Base-by-base conservation (phyloP, 1,140 invertebrate genomes). In the Physella acuta region DNA sequence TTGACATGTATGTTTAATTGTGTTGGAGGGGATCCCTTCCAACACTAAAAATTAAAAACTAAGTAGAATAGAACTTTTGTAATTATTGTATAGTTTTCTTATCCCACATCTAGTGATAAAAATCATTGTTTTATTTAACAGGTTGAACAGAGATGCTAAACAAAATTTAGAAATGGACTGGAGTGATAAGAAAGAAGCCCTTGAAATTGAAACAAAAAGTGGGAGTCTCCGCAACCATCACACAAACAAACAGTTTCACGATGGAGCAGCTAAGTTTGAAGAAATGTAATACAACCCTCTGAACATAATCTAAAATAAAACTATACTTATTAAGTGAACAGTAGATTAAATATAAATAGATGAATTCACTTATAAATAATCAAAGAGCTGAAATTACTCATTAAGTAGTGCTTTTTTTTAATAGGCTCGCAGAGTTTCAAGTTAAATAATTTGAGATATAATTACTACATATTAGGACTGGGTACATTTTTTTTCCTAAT, bases 171-270 rank as follows among this genome's bases (percentile, higher is more conserved):
- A 95, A 85, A 90, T 89, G 75, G 93, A 95, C 79, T 94, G 93
- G 92, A 94, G 92, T 73, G 92, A 95, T 79, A 95, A 95, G 86
- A 88, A 89, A 61, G 89, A 92, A 82, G 89, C 93, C 2, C 90
- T 92, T 78, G 88, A 91, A 75, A 90, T 92, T 5, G 93, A 94
- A 68, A 78, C 80, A 44, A 73, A 70, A 36, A 80, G 79, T 73
- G 82, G 76, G 34, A 73, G 73, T 11, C 75, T 85, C 16, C 76
- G 78, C 59, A 85, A 86, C 61, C 78, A 79, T 39, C 79, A 83
- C 72, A 85, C 83, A 51, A 78, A 84, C 74, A 86, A 85, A 71
- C 84, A 85, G 75, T 86, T 84, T 70, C 81, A 85, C 65, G 76
- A 81, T 58, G 85, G 84, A 53, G 78, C 82, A 60, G 85, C 85